Evolutionary conservation across 1,140 invertebrate genomes (phyloP).

Genomic region (Coenobita brevimanus): DNA sequence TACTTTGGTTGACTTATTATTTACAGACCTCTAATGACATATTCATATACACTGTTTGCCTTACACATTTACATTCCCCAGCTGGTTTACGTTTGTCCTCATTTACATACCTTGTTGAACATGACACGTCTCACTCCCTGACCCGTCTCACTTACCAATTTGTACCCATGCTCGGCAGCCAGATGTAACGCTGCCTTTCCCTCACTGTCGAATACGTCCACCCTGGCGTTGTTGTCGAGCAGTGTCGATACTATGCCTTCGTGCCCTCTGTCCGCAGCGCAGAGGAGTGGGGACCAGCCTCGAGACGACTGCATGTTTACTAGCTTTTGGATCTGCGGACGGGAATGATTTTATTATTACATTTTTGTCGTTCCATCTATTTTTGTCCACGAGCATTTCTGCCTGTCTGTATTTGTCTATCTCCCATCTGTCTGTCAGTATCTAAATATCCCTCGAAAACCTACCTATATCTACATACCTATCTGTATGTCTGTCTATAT

Average conservation of each 20-base stretch:
- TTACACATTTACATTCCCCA: no score
- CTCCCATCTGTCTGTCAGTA: no score
- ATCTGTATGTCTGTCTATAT: no score
- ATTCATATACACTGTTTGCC: no score
- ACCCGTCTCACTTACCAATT: constrained; percentile 40
- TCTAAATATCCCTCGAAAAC: no score
- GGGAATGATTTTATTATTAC: not conserved
- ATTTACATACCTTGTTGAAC: not conserved
- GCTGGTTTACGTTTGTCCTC: not conserved
- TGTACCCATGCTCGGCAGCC: constrained; percentile 93
- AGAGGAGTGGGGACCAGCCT: constrained; percentile 96
- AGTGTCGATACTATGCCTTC: constrained; percentile 77
- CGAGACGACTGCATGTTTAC: constrained; percentile 92
- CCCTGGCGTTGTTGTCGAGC: constrained; percentile 78
- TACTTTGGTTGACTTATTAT: no score
- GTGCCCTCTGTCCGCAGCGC: constrained; percentile 83
- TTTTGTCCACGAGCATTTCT: no score
- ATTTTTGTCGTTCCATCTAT: no score
- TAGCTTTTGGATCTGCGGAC: constrained; percentile 87
- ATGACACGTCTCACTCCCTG: not conserved
- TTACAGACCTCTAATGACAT: no score
- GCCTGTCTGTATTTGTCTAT: no score
- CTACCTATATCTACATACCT: no score
- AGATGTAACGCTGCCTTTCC: constrained; percentile 95
- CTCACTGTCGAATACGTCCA: constrained; percentile 98